Base-by-base conservation (phyloP, 1,140 invertebrate species). In the Mycetomoellerius zeteki region DNA sequence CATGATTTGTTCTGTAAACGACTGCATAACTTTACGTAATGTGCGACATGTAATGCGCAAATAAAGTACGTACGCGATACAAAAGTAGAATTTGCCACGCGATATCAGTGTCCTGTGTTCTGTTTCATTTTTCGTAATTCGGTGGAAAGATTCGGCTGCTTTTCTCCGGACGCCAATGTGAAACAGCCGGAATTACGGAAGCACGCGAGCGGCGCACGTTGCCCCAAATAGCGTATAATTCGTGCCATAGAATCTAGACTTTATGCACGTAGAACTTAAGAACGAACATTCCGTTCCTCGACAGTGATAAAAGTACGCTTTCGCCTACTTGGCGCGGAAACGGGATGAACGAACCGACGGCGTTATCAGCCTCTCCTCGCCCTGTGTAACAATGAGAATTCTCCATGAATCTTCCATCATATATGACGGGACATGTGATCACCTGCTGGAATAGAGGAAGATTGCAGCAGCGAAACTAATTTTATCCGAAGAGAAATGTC, bases 251-350 rank as follows among this genome's bases (percentile, higher is more conserved):
- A 62, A 60, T 75, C 37, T 60, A 60, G 80, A 84, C 8, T 21
- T 84, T 60, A 84, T 84, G 54, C 80, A 24, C 37, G 69, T 60
- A 27, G 54, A 62, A 75, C 19, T 75, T 84, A 19, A 43, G 54
- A 50, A 47, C 24, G 69, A 10, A 37, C 69, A 71, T 73, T 82
- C 80, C 80, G 19, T 62, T 84, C 14, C 12, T 3, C 69, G 80
- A 84, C 80, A 62, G 80, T 84, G 80, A 84, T 84, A 84, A 84
- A 84, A 84, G 69, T 75, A 54, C 27, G 54, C n/a, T 75, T 47
- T 33, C 52, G 37, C 69, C 43, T 58, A 73, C 67, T 82, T 82
- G 78, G 78, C 67, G 54, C 24, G 67, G 19, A 73, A 60, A n/a
- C 37, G 69, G 56, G 27, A 75, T 73, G 69, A 67, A 69, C 30